Evolutionary conservation across 2,888 invertebrate genomes (phyloP), one percentile per base, ranked within the genome.

Genomic region (Archips xylosteana): DNA sequence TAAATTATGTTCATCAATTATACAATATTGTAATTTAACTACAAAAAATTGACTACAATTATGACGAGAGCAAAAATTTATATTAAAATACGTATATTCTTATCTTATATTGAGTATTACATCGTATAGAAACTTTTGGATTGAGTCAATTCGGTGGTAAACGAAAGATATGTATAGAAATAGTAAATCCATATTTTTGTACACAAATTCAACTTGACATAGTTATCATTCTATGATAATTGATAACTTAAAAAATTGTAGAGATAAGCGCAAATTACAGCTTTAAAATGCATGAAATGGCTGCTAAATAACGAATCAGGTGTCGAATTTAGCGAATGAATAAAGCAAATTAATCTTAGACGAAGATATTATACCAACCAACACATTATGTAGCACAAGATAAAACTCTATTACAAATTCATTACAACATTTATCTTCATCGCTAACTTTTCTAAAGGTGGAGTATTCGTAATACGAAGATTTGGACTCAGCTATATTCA

Each of bases 41-140:
- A 84, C 79, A 80, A 84, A 83, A 79, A 89, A 89, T 90, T 88
- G 89, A 91, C 92, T 92, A 92, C 81, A 84, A 79, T 85, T 85
- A 87, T 91, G 92, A 92, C 91, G 89, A 92, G 89, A 90, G 88
- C 82, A 85, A 87, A 87, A 85, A 79, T 79, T 81, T 82, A 81
- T 76, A 79, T 81, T 82, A 83, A 81, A 78, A 79, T 82, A 82
- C 71, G 75, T 81, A 75, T 73, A 79, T 80, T 75, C 80, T 73
- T 80, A 79, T 75, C 42, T 15, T 73, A 64, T 64, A 65, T 85
- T 89, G 92, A 92, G 92, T 92, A 93, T 92, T 92, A 73, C 57
- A 69, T 73, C 36, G 49, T 45, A 60, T 73, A 70, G 77, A 86
- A 79, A 82, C 83, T 83, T 83, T 79, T 78, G 79, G 84, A 81